These are phyloP conservation scores for Oceanodroma tethys DNA, from an alignment of 2,113 vertebrate genomes.

Conservation along the genomic window DNA sequence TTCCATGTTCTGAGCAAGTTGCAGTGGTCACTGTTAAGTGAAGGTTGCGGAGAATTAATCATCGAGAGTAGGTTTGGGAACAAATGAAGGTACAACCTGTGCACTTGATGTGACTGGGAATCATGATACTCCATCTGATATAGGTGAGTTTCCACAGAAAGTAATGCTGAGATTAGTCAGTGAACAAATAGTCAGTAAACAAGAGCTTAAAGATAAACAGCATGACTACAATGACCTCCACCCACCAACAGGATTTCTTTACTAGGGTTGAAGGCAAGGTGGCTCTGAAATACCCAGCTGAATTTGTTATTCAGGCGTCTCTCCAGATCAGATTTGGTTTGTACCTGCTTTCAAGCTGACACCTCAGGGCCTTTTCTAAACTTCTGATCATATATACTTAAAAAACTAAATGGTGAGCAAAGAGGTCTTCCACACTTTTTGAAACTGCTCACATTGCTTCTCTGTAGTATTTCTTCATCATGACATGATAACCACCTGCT, in stretches of 20 bases:
- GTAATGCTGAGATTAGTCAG: neutral
- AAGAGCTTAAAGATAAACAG: neutral
- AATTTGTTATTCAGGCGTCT: neutral
- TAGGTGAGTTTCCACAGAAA: neutral
- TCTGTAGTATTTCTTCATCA: neutral
- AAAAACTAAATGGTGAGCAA: neutral
- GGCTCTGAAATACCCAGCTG: neutral
- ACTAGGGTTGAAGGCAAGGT: neutral
- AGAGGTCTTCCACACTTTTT: neutral
- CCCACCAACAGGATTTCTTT: neutral
- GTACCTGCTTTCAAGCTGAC: neutral
- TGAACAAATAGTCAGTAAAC: neutral
- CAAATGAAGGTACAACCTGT: neutral
- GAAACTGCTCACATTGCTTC: neutral
- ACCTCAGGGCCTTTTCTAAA: slow-evolving; percentile 1
- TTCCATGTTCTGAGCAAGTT: neutral
- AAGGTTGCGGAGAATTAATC: neutral
- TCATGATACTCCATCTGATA: neutral
- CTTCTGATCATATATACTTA: neutral
- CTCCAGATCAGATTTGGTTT: neutral
- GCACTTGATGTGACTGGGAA: neutral
- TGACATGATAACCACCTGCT: neutral
- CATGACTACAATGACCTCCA: neutral
- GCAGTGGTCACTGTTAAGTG: neutral
- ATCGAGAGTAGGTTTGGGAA: neutral